Evolutionary conservation across 2,113 vertebrate species (phyloP), one percentile per base, ranked within the genome.

Genomic region (Lamprotornis superbus): DNA sequence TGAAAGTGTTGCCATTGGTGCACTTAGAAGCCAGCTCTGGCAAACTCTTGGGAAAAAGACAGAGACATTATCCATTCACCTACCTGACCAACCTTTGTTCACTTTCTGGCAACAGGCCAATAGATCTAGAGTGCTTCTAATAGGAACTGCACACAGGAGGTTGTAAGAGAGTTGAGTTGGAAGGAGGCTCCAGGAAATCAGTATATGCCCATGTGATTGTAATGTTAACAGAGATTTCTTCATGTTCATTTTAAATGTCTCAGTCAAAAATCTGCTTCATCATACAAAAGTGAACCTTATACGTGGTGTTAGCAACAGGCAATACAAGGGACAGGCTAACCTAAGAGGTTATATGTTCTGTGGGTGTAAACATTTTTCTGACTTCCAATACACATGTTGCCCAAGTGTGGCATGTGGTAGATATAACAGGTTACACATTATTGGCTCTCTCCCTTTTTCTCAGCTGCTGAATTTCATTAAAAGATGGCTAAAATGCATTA

Each of bases 401-500:
- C 49, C 71, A 86, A 88, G 9, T 42, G 68, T 64, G 73, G 25
- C 24, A n/a, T 64, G 83, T 3, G 2, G 8, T 71, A 61, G 64
- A 89, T 47, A 80, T 68, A 83, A 81, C 76, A 93, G 27, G 44
- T 83, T 94, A 70, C 35, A 60, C 30, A 57, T 82, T 60, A 81
- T 33, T 78, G 71, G 9, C 42, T 83, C 25, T 56, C 10, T 92
- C 22, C 17, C 33, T 78, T 76, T 89, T 85, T 77, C 73, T 85
- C 69, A 81, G 49, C 76, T 73, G 61, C 73, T 82, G 83, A 73
- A 81, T 90, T 96, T 94, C 93, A 93, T 94, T 93, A 93, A 86
- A 94, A 93, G 56, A 50, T 5, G 22, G 56, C 53, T 95, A 91
- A 94, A 96, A 95, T 79, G 49, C 77, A 84, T 90, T 92, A 94